A percentile compares a stretch with the other conserved stretches of the same genome.
Conservation (phyloP, 2,888 invertebrate species). For the Torymus tubicola region DNA sequence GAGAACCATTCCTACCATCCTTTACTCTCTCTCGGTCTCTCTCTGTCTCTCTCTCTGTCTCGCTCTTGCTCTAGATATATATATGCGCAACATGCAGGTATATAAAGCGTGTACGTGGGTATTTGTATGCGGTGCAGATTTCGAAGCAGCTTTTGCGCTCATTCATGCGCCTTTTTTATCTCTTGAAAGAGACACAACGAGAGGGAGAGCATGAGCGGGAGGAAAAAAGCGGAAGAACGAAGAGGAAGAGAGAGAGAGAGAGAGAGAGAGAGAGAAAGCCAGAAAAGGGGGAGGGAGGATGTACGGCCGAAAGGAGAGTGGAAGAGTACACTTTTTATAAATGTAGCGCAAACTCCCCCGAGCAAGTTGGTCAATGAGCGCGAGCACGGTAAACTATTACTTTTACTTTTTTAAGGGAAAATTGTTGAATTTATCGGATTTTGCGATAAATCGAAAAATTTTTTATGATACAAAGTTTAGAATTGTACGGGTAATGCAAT, state of each 20-base stretch:
- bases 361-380: constrained; percentile 26
- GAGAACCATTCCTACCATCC: not conserved
- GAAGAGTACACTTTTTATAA: constrained; percentile 37
- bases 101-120: constrained; percentile 10
- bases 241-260: not conserved
- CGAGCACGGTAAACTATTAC: constrained; percentile 1
- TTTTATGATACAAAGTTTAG: too few species aligned
- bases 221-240: not conserved
- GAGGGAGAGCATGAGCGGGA: not conserved
- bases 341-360: not conserved
- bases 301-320: not conserved
- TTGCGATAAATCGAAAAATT: too few species aligned
- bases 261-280: not conserved
- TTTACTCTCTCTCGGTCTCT: too few species aligned
- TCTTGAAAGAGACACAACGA: not conserved
- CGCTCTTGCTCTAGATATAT: too few species aligned
- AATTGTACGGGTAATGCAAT: too few species aligned
- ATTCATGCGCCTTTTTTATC: constrained; percentile 48
- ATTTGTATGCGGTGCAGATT: constrained; percentile 60
- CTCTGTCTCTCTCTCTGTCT: too few species aligned
- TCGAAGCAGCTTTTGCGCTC: constrained; percentile 54
- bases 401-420: too few species aligned
- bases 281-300: not conserved
- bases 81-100: too few species aligned
- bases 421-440: too few species aligned